Conservation (phyloP, 2,113 vertebrate genomes). For the Philantomba maxwellii region DNA sequence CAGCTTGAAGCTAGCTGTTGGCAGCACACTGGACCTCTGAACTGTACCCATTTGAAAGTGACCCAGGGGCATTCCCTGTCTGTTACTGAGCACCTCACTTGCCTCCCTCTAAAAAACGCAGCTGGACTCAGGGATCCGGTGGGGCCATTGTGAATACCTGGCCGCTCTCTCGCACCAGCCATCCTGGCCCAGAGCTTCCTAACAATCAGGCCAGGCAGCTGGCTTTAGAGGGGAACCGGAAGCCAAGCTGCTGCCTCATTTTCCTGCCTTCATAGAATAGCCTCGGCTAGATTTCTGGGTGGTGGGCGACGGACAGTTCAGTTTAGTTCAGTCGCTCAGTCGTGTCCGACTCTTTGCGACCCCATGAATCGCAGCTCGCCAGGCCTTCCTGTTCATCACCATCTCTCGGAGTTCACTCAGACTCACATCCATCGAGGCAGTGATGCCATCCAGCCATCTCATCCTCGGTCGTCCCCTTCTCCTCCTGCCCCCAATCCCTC, state of each 20-base stretch:
- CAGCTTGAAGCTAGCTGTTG: neutral
- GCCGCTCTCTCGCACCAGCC: neutral
- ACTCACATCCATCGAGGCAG: too few relatives aligned
- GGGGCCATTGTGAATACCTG: neutral
- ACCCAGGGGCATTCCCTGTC: fast-evolving
- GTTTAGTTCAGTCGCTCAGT: too few relatives aligned
- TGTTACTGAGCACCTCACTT: neutral
- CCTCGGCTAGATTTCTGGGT: neutral
- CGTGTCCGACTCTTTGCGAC: too few relatives aligned
- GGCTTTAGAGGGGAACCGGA: neutral
- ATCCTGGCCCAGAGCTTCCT: fast-evolving
- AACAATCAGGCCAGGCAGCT: neutral
- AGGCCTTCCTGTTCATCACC: too few relatives aligned
- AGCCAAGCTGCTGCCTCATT: neutral
- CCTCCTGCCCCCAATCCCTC: too few relatives aligned
- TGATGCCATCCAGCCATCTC: too few relatives aligned
- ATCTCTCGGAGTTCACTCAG: too few relatives aligned
- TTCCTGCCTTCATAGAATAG: neutral
- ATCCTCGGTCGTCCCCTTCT: too few relatives aligned
- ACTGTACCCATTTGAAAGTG: neutral
- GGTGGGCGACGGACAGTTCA: neutral
- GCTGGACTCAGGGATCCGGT: neutral
- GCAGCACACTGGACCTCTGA: neutral
- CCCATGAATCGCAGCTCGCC: too few relatives aligned
- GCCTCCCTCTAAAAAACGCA: neutral